Percentiles rank a stretch among this genome's conserved stretches.
Evolutionary conservation across 2,888 invertebrate species (phyloP).

Genomic region (Ellobium chinense): DNA sequence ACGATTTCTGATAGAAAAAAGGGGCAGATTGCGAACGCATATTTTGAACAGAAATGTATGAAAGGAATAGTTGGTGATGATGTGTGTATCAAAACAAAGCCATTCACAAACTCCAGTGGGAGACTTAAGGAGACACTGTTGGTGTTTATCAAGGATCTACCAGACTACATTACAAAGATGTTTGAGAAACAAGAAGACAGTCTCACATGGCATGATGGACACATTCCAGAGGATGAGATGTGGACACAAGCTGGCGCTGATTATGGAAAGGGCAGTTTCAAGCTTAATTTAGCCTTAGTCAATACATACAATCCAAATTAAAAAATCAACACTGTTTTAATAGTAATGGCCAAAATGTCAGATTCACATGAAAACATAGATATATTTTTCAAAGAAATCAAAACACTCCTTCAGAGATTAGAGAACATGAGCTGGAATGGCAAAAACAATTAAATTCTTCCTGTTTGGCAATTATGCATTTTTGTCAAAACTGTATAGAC

Average conservation of each 20-base stretch:
- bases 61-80: not conserved
- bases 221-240: not conserved
- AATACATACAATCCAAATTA: too few species aligned
- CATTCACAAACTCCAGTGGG: not conserved
- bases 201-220: not conserved
- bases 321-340: too few species aligned
- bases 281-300: not conserved
- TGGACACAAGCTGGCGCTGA: not conserved
- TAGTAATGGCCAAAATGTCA: not conserved
- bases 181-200: not conserved
- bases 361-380: not conserved
- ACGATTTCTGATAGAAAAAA: not conserved
- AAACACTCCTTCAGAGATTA: not conserved
- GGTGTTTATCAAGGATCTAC: not conserved
- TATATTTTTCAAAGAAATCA: constrained; percentile 1
- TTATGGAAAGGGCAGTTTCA: not conserved
- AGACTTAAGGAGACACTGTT: not conserved
- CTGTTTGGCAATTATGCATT: constrained; percentile 10
- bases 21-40: not conserved
- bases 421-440: not conserved
- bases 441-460: not conserved
- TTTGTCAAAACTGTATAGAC: not conserved
- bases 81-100: not conserved
- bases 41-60: not conserved
- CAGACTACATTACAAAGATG: not conserved